These are phyloP conservation scores for Eurystomus gularis DNA, from an alignment of 2,113 vertebrate species.

Conservation along the genomic window DNA sequence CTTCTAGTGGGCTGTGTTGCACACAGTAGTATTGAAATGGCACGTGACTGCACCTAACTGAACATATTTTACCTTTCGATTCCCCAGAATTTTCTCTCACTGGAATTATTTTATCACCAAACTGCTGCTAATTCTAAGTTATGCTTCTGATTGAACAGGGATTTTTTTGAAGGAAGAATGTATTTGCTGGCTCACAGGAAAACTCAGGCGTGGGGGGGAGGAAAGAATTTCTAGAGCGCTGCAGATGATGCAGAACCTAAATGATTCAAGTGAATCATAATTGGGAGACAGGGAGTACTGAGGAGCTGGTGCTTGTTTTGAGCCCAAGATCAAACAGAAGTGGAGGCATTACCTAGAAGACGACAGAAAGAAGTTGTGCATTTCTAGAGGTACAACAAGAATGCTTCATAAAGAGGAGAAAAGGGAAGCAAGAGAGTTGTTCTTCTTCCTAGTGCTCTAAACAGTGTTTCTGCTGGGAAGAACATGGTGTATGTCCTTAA, in stretches of 20 bases:
- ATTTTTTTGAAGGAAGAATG: background rate
- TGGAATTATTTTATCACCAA: background rate
- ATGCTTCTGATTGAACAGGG: background rate
- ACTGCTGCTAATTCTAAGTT: background rate
- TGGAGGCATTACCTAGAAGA: background rate
- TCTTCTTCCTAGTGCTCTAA: background rate
- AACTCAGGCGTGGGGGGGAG: fast-evolving
- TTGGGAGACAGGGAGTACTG: background rate
- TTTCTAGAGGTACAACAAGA: background rate
- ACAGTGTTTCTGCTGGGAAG: background rate
- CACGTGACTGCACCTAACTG: background rate
- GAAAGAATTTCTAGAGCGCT: background rate
- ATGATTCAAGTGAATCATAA: background rate
- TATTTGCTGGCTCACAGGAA: background rate
- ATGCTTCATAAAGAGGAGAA: background rate
- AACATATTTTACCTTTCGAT: background rate
- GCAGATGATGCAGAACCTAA: background rate
- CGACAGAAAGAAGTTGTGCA: background rate
- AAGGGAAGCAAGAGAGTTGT: background rate
- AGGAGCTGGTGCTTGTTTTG: background rate
- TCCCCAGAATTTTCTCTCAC: background rate
- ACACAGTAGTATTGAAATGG: background rate
- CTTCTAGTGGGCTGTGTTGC: background rate
- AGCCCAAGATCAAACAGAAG: background rate
- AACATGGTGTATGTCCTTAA: background rate